Conservation (phyloP, 1,140 invertebrate genomes). For the Coboldia fuscipes region DNA sequence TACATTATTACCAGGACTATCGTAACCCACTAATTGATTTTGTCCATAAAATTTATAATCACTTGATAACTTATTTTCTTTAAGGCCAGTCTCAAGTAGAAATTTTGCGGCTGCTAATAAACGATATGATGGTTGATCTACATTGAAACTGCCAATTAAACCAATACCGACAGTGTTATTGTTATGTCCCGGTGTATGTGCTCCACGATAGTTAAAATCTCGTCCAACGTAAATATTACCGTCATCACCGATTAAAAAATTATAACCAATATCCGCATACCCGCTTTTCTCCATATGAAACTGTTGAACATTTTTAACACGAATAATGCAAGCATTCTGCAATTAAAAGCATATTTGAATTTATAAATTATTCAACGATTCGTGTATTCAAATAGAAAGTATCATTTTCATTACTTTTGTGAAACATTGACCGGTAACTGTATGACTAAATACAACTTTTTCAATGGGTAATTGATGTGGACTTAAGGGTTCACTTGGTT, state of each 20-base stretch:
- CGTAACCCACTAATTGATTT: background rate
- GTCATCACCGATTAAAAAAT: constrained; percentile 34
- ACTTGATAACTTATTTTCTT: background rate
- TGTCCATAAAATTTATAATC: background rate
- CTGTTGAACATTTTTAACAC: constrained; percentile 24
- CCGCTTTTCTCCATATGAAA: constrained; percentile 21
- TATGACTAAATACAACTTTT: background rate
- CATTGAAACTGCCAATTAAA: background rate
- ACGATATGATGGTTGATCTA: background rate
- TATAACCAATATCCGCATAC: constrained; percentile 30
- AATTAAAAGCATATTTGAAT: background rate
- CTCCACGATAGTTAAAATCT: constrained; percentile 28
- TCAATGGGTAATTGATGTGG: background rate
- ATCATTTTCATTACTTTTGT: background rate
- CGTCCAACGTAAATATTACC: constrained; percentile 31
- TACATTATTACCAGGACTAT: background rate
- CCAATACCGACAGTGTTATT: constrained; percentile 4
- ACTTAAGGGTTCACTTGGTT: background rate
- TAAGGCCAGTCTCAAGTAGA: background rate
- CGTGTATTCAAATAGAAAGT: background rate
- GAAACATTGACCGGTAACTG: background rate
- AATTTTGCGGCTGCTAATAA: background rate
- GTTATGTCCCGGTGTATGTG: constrained; percentile 20
- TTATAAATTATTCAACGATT: background rate
- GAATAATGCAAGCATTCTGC: constrained; percentile 1